These are phyloP conservation scores for Phortica magna DNA, from an alignment of 2,888 invertebrate genomes.

Conservation along the genomic window DNA sequence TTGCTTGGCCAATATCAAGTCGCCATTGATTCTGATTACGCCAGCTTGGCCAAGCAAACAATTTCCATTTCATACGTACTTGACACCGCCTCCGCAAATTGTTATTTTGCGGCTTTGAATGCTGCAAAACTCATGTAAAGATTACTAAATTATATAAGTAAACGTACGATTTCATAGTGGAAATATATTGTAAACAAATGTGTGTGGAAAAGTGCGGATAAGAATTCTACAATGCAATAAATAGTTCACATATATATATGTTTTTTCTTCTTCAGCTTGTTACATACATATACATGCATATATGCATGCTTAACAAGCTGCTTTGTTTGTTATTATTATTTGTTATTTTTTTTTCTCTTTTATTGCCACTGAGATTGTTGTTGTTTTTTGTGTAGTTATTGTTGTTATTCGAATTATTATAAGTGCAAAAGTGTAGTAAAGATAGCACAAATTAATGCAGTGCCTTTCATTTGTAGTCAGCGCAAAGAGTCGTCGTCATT, in stretches of 20 bases:
- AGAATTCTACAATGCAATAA: not conserved
- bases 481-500: not conserved
- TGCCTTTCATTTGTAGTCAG: not conserved
- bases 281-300: not conserved
- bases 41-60: not conserved
- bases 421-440: not conserved
- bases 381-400: not conserved
- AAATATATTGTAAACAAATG: conserved; percentile 7
- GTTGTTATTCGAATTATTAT: not conserved
- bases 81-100: not conserved
- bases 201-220: not conserved
- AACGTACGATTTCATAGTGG: not conserved
- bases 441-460: conserved; percentile 18
- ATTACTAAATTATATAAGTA: not conserved
- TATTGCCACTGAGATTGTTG: not conserved
- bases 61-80: conserved; percentile 4
- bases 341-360: not conserved
- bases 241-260: not conserved
- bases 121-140: not conserved
- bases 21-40: too few species aligned
- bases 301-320: not conserved
- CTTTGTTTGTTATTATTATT: not conserved
- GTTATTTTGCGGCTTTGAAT: not conserved
- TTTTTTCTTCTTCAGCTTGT: not conserved
- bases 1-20: too few species aligned